A percentile compares a stretch with the other conserved stretches of the same genome.
Evolutionary conservation across 2,113 vertebrate genomes (phyloP).

Genomic region (Laterallus jamaicensis): DNA sequence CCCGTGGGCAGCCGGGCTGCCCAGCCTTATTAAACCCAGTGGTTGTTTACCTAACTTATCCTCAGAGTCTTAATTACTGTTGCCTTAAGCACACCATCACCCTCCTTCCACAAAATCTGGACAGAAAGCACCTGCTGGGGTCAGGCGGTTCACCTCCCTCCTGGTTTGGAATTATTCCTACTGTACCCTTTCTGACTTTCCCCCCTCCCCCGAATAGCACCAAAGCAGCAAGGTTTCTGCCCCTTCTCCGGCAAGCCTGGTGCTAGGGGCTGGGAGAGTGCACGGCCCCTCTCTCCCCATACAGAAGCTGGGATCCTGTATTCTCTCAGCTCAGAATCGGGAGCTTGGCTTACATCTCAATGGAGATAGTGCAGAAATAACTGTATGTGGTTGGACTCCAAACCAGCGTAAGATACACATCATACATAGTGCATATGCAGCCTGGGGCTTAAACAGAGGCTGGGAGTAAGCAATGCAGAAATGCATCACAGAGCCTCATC

Average conservation of each 20-base stretch:
- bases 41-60: constrained; percentile 38
- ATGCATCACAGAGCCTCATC: not conserved
- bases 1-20: not conserved
- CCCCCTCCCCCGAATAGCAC: not conserved
- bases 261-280: not conserved
- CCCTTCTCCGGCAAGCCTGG: not conserved
- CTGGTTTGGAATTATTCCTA: not conserved
- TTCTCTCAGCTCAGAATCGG: not conserved
- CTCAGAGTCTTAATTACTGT: constrained; percentile 45
- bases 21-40: constrained; percentile 20
- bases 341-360: not conserved
- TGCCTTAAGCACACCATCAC: not conserved
- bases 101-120: not conserved
- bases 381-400: not conserved
- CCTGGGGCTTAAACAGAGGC: not conserved
- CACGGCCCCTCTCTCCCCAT: not conserved
- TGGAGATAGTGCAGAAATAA: not conserved
- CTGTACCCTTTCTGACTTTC: not conserved
- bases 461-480: not conserved
- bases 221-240: not conserved
- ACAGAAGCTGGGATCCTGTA: not conserved
- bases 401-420: not conserved
- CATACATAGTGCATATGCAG: not conserved
- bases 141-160: not conserved
- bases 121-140: constrained; percentile 57